Evolutionary conservation across 2,888 invertebrate genomes (phyloP), one percentile per base, ranked within the genome.

Genomic region (Pteria penguin): DNA sequence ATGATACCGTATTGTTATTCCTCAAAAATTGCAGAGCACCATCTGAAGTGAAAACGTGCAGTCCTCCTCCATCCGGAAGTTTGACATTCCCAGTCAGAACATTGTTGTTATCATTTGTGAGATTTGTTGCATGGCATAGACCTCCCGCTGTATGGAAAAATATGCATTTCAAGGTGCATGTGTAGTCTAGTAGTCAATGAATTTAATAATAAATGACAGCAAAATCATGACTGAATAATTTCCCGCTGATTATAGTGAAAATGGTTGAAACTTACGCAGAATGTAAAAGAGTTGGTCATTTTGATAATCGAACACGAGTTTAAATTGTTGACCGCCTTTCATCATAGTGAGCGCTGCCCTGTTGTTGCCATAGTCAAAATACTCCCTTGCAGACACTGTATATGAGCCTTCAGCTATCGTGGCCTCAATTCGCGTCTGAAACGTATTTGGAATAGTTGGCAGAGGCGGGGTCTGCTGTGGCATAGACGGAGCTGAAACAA

Each of bases 361-460:
- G 72, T 87, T 86, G 45, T 82, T 83, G 8, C 36, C 22, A 29
- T 75, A 66, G 62, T 87, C 87, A 36, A 80, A 82, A 61, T 84
- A 87, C 63, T 87, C 87, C 54, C 80, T 81, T 0, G 81, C 81
- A 0, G 79, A 72, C 24, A 84, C 80, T 0, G 82, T 85, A 24
- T 57, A 69, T 5, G 73, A 61, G 18, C 72, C 76, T 54, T 84
- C 82, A 0, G 80, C 62, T 24, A 85, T 79, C 36, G 84, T 82
- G 0, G 83, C 86, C 70, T 86, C 86, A 1, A 86, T 81, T n/a
- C 83, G 72, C 1, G 82, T 79, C 63, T 84, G 82, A 72, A 84
- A 87, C 8, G 78, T 69, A 11, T 29, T 22, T 0, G 84, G 83
- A 4, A 85, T 29, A 3, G 66, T 22, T 3, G 86, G 86, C 18